Base-by-base conservation (phyloP, 2,797 vertebrate species). In the Eidolon dupreanum region DNA sequence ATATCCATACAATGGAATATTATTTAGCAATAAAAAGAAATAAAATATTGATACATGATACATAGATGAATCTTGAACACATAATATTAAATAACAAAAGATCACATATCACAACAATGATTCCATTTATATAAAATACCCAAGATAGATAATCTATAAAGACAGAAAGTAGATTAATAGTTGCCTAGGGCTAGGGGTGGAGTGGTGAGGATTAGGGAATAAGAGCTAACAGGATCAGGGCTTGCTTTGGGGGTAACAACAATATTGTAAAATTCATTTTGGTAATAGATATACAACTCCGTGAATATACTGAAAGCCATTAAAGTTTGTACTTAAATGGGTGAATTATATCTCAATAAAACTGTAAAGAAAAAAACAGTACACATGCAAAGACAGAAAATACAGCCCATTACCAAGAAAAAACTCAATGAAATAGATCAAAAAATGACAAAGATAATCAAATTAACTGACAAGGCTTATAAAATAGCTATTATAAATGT, bases 401-500 rank as follows among this genome's bases (percentile, higher is more conserved):
- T 22, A n/a, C 7, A 15, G 11, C 11, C 33, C 19, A 2, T 63
- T 31, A 59, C 53, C 8, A 70, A 20, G 19, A 24, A 49, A 86
- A 46, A 65, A 57, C 31, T 74, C 31, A 90, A 7, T 43, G 31
- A 59, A 74, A 26, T 17, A n/a, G 22, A 51, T 17, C 43, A 74
- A 90, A 43, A 93, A 87, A 87, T 59, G 61, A 66, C 55, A 94
- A 79, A 84, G 89, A 63, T 49, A 46, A 83, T 66, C 26, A 70
- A 93, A 83, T 95, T 65, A 83, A 38, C 65, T 83, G n/a, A n/a
- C 26, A 78, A 88, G 15, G 49, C n/a, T 71, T 87, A 77, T 68
- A 77, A 87, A 93, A 77, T 17, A 57, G 31, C 31, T 57, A 63
- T 33, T 22, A 61, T 19, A 86, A 94, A 93, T 49, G 26, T 57